These are phyloP conservation scores for Cantharis nigra DNA, from an alignment of 2,888 invertebrate species.

Conservation along the genomic window DNA sequence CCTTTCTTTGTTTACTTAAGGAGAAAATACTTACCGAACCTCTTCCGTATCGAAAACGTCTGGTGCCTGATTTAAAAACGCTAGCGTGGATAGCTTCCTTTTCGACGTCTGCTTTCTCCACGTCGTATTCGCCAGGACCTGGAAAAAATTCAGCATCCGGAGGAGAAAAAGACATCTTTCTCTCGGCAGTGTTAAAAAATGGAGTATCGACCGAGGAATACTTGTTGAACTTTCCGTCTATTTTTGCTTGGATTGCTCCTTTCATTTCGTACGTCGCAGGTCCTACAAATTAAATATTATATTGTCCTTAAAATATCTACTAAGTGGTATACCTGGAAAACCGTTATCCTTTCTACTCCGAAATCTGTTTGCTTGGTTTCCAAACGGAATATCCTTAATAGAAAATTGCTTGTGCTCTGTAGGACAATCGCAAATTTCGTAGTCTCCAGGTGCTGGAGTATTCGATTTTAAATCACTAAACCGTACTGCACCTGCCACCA, in stretches of 20 bases:
- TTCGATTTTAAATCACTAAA: slow-evolving; percentile 26
- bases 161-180: slow-evolving; percentile 32
- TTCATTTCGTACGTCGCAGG: slow-evolving; percentile 38
- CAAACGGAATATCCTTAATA: slow-evolving; percentile 29
- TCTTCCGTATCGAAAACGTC: slow-evolving; percentile 26
- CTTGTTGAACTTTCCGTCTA: slow-evolving; percentile 30
- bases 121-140: slow-evolving; percentile 39
- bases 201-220: slow-evolving; percentile 33
- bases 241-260: slow-evolving; percentile 34
- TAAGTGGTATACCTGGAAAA: neutral
- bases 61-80: slow-evolving; percentile 36
- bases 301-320: neutral
- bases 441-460: slow-evolving; percentile 39
- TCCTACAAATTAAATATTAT: slow-evolving; percentile 12
- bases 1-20: neutral
- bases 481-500: slow-evolving; percentile 38
- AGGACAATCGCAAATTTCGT: slow-evolving; percentile 31
- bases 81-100: slow-evolving; percentile 16
- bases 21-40: slow-evolving; percentile 25
- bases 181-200: slow-evolving; percentile 38
- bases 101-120: slow-evolving; percentile 22
- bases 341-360: neutral
- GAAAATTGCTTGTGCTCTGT: slow-evolving; percentile 31
- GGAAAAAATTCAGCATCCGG: slow-evolving; percentile 36
- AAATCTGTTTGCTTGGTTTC: slow-evolving; percentile 23